A percentile compares a stretch with the other conserved stretches of the same genome.
Conservation (phyloP, 2,888 invertebrate species). For the Catotricha subobsoleta region DNA sequence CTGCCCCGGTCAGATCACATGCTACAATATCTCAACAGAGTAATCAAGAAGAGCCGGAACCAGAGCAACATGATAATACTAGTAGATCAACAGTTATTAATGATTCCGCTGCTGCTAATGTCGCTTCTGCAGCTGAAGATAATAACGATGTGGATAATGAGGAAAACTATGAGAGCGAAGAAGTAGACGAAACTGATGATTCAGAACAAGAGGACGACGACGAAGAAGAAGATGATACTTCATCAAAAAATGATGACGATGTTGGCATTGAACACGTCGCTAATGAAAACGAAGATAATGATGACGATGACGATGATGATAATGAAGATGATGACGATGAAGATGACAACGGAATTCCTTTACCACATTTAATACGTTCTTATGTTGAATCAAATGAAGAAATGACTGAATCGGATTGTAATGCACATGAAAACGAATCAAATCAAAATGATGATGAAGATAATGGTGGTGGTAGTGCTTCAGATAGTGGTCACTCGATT, state of each 20-base stretch:
- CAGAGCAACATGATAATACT: too few relatives aligned
- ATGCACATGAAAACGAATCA: neutral
- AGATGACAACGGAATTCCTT: neutral
- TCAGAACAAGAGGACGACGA: too few relatives aligned
- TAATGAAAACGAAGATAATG: slow-evolving; percentile 4
- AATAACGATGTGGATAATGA: too few relatives aligned
- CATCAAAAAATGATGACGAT: slow-evolving; percentile 4
- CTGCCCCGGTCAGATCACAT: too few relatives aligned
- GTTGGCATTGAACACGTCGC: neutral
- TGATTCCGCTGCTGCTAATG: too few relatives aligned
- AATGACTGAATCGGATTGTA: slow-evolving; percentile 4
- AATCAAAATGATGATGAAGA: too few relatives aligned
- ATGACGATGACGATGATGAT: slow-evolving; percentile 3
- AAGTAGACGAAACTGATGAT: too few relatives aligned
- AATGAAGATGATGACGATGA: slow-evolving; percentile 3
- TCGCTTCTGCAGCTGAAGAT: too few relatives aligned
- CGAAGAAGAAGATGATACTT: slow-evolving; percentile 3
- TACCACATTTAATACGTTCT: neutral
- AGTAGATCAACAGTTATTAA: too few relatives aligned
- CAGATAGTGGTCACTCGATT: slow-evolving; percentile 3
- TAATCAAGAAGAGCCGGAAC: too few relatives aligned
- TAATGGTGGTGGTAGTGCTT: slow-evolving; percentile 1
- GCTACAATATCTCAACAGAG: too few relatives aligned
- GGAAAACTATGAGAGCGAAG: too few relatives aligned
- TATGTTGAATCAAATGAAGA: slow-evolving; percentile 4